Evolutionary conservation across 2,113 vertebrate genomes (phyloP).

Genomic region (Murina feae): DNA sequence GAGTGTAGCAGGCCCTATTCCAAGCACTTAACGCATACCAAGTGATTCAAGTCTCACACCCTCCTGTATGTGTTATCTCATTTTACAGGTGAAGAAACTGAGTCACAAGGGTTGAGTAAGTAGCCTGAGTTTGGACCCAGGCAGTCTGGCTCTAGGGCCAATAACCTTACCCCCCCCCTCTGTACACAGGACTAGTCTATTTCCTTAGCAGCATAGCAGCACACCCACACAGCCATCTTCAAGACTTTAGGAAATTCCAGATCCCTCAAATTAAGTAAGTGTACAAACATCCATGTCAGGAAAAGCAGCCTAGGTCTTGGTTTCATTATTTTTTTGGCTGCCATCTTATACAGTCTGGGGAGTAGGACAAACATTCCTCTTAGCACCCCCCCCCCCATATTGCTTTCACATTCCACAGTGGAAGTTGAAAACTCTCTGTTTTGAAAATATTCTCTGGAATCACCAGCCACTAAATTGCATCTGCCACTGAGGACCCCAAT

Average conservation of each 20-base stretch:
- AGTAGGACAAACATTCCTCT: not conserved
- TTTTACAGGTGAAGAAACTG: not conserved
- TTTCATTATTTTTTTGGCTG: not conserved
- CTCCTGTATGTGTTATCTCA: not conserved
- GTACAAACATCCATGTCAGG: not conserved
- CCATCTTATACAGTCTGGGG: not conserved
- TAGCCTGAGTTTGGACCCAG: not conserved
- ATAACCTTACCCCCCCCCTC: not conserved
- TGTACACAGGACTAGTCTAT: accelerated
- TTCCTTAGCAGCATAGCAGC: not conserved
- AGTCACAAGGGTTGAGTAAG: not conserved
- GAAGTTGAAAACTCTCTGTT: not conserved
- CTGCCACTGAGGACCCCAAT: not conserved
- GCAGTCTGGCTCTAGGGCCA: too few species aligned
- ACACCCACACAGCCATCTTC: not conserved
- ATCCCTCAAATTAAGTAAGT: not conserved
- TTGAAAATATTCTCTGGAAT: slow-evolving; percentile 20
- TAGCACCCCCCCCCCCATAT: not conserved
- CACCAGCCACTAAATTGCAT: slow-evolving; percentile 13
- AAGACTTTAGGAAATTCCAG: not conserved
- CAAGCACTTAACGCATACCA: not conserved
- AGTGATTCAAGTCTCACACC: not conserved
- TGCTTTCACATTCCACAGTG: not conserved
- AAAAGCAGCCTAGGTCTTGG: not conserved
- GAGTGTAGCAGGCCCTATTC: not conserved